Percentiles rank a stretch among this genome's conserved stretches.
Evolutionary conservation across 2,113 vertebrate genomes (phyloP).

Genomic region (Ceuthmochares aereus): DNA sequence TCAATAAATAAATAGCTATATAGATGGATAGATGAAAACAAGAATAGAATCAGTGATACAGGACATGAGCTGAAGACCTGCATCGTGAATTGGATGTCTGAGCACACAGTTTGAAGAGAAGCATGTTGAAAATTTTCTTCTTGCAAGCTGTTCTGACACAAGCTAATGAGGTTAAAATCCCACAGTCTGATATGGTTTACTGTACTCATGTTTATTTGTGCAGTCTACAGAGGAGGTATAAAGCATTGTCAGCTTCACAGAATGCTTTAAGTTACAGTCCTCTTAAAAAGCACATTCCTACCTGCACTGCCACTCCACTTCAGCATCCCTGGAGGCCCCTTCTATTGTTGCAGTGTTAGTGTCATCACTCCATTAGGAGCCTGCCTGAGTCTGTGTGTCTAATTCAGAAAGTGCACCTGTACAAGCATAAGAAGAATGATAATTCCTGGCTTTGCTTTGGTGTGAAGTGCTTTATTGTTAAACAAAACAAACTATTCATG

Average conservation of each 20-base stretch:
- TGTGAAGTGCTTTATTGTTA: conserved; percentile 69
- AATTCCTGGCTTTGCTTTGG: conserved; percentile 70
- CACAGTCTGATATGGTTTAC: neutral
- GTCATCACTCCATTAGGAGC: conserved; percentile 77
- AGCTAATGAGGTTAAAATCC: neutral
- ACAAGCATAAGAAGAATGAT: conserved; percentile 78
- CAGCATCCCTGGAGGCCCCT: conserved; percentile 62
- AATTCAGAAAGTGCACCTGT: conserved; percentile 76
- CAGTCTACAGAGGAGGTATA: neutral
- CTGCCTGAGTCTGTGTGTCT: conserved; percentile 44
- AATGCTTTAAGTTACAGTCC: conserved; percentile 35
- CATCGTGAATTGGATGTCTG: neutral
- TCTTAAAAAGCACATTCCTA: conserved; percentile 71
- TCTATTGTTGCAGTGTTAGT: conserved; percentile 70
- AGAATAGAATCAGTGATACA: neutral
- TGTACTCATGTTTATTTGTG: conserved; percentile 41
- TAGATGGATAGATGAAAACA: neutral
- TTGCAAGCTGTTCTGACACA: neutral
- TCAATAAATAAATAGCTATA: conserved; percentile 19
- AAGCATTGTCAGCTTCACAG: conserved; percentile 1
- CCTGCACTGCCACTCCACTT: neutral
- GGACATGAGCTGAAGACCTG: neutral
- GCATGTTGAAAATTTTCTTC: neutral
- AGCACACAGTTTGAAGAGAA: neutral
- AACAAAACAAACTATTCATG: conserved; percentile 72